These are phyloP conservation scores for Ctenomys sociabilis DNA, from an alignment of 2,113 vertebrate genomes.

Conservation along the genomic window DNA sequence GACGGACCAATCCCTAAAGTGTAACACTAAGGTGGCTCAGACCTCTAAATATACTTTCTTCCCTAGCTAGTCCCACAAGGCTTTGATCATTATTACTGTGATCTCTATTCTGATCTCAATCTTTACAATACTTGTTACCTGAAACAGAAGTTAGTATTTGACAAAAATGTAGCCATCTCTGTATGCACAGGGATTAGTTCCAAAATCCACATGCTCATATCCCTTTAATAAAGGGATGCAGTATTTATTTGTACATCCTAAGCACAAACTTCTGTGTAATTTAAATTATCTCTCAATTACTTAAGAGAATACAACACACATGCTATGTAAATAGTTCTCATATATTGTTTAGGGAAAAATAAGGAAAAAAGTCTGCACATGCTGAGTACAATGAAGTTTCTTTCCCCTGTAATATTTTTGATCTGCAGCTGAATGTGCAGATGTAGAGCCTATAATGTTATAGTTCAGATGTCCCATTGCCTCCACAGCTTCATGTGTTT, in stretches of 20 bases:
- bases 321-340: not conserved
- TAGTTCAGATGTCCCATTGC: not conserved
- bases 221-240: not conserved
- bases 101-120: not conserved
- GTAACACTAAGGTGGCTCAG: not conserved
- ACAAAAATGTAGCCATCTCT: not conserved
- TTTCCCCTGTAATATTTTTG: not conserved
- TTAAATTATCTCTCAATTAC: not conserved
- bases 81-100: not conserved
- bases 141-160: not conserved
- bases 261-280: not conserved
- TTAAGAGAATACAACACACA: not conserved
- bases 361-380: not conserved
- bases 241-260: not conserved
- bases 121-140: not conserved
- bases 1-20: not conserved
- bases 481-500: not conserved
- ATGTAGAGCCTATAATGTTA: not conserved
- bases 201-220: not conserved
- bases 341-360: not conserved
- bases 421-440: not conserved
- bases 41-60: constrained; percentile 5
- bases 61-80: not conserved
- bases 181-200: not conserved
- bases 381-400: not conserved